Conservation (phyloP, 1,140 invertebrate species). For the Hypsibius dujardini region DNA sequence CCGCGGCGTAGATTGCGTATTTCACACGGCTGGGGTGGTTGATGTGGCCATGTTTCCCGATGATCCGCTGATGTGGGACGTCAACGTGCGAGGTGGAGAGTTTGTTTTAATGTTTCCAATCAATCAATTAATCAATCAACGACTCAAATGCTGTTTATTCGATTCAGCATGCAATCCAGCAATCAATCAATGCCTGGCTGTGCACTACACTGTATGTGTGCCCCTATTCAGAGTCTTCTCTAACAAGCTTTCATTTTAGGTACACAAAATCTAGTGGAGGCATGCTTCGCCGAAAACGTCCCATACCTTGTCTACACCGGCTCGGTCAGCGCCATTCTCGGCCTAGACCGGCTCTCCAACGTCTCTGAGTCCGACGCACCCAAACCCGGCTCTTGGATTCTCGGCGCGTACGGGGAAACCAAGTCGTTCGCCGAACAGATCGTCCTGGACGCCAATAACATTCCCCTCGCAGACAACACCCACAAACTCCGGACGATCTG, state of each 20-base stretch:
- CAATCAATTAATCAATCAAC: too few relatives aligned
- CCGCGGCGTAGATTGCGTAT: background rate
- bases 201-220: too few relatives aligned
- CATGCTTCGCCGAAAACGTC: background rate
- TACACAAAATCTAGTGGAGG: slow-evolving; percentile 12
- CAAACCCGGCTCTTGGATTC: background rate
- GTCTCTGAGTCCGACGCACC: background rate
- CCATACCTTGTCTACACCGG: background rate
- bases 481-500: background rate
- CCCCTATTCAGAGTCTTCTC: too few relatives aligned
- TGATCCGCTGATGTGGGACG: background rate
- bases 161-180: too few relatives aligned
- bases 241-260: background rate
- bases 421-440: slow-evolving; percentile 16
- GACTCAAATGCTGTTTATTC: too few relatives aligned
- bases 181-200: too few relatives aligned
- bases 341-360: background rate
- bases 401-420: background rate
- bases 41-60: slow-evolving; percentile 7
- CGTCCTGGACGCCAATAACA: background rate
- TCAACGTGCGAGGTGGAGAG: background rate
- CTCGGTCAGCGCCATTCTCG: background rate
- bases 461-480: background rate
- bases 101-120: too few relatives aligned
- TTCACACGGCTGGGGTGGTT: background rate